phyloP scores from a whole-genome alignment of 2,113 vertebrate genomes.

The Boulengeromyrus knoepffleri region DNA sequence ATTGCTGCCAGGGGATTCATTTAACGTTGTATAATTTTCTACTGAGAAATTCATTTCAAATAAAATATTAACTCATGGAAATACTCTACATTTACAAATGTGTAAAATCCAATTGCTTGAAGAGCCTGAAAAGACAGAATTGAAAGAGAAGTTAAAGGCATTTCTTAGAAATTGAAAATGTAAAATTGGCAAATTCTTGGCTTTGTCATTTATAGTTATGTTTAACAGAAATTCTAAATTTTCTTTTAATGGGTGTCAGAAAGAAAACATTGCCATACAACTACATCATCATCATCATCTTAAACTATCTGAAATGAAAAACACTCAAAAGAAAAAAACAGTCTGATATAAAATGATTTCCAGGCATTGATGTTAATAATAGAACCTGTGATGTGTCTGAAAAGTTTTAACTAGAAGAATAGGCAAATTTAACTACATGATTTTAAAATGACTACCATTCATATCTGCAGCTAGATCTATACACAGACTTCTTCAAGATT shows the following conservation, averaged over 20 bases:
- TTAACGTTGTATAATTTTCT: background rate
- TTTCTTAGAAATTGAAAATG: background rate
- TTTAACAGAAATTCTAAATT: background rate
- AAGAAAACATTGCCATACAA: background rate
- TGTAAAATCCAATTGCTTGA: background rate
- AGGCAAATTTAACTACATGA: too few relatives aligned
- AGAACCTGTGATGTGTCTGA: background rate
- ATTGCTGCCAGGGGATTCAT: background rate
- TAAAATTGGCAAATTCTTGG: background rate
- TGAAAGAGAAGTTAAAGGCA: background rate
- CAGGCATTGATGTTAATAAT: background rate
- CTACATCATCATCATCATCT: background rate
- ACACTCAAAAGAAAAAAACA: background rate
- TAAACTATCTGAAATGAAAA: background rate
- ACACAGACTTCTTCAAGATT: too few relatives aligned
- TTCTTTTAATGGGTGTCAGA: background rate
- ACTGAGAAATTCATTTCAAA: background rate
- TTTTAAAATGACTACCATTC: too few relatives aligned
- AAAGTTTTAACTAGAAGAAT: too few relatives aligned
- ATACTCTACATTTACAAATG: background rate
- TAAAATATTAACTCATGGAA: background rate
- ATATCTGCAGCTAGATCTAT: too few relatives aligned
- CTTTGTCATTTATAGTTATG: background rate
- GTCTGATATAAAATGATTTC: background rate
- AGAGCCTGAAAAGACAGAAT: background rate